Base-by-base conservation (phyloP, 2,797 vertebrate genomes). In the Rhyacichthys aspro region DNA sequence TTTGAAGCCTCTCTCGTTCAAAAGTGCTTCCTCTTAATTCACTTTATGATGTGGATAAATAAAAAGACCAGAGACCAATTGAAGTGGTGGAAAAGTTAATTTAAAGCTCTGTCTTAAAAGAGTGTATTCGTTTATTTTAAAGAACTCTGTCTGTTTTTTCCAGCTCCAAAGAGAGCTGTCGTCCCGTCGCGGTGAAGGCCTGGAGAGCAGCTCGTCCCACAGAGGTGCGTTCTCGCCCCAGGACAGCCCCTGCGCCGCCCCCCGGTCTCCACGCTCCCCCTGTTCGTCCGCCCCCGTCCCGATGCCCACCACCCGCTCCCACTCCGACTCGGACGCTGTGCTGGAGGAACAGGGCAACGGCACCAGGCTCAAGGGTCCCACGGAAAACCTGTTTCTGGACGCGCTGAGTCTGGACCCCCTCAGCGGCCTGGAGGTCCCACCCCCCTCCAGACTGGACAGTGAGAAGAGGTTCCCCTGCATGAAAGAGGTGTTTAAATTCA, bases 311-410 rank as follows among this genome's bases (percentile, higher is more conserved):
- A 59, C 76, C 1, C 93, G 95, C 78, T 94, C 95, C 58, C 93
- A 93, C 70, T 91, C 93, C 0, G 94, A 97, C 49, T 91, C 94
- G 0, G 96, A 97, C 10, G 88, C 92, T 37, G 74, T 84, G 5
- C 90, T 93, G 63, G 95, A 94, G 0, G 94, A 94, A 45, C 88
- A 86, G 57, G 92, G 93, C 0, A 76, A 93, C 2, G 86, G 85
- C 1, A 59, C 66, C 61, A 94, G 93, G 84, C 83, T 93, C 74
- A 95, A 93, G 76, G 94, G 91, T 0, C 92, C 93, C 3, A 92
- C 93, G 0, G 96, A 97, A 88, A 98, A 91, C 85, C 90, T 97
- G 73, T 97, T 97, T 60, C 84, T 98, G 87, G 96, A 98, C 1
- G 93, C 96, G 0, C 74, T 98, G 75, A 93, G 94, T 18, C 90